A percentile compares a stretch with the other conserved stretches of the same genome.
Conservation (phyloP, 2,113 vertebrate species). For the Crotalus helleri region DNA sequence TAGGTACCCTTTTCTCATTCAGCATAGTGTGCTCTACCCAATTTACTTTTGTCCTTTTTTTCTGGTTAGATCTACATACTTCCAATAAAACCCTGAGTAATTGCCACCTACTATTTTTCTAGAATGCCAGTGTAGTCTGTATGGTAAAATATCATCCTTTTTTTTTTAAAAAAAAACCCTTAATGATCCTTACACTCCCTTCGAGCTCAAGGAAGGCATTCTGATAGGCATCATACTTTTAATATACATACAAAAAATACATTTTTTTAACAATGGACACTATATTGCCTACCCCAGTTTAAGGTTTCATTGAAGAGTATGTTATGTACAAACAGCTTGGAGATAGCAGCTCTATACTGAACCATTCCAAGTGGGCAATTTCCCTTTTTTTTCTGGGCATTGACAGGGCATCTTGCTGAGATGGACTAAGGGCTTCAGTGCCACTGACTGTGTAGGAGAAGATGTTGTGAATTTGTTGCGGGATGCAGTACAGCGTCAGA, state of each 20-base stretch:
- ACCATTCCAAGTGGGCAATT: rapidly evolving
- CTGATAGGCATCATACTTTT: neutral
- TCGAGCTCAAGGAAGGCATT: neutral
- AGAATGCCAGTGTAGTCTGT: neutral
- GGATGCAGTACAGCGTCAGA: slow-evolving; percentile 66
- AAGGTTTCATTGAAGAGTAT: neutral
- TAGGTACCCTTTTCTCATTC: neutral
- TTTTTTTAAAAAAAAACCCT: neutral
- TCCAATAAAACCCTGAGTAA: neutral
- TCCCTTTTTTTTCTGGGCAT: neutral
- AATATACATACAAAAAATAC: neutral
- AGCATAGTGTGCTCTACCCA: neutral
- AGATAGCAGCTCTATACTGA: neutral
- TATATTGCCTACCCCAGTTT: neutral
- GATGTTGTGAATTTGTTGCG: slow-evolving; percentile 69
- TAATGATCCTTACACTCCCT: neutral
- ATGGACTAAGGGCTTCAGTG: slow-evolving; percentile 79
- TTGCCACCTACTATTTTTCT: neutral
- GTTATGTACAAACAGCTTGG: neutral
- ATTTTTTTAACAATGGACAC: neutral
- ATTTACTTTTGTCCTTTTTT: neutral
- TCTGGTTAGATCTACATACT: neutral
- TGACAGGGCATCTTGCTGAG: slow-evolving; percentile 73
- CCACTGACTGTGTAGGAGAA: slow-evolving; percentile 64
- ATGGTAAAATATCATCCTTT: neutral